Conservation (phyloP, 1,140 invertebrate genomes). For the Brachionus angularis region DNA sequence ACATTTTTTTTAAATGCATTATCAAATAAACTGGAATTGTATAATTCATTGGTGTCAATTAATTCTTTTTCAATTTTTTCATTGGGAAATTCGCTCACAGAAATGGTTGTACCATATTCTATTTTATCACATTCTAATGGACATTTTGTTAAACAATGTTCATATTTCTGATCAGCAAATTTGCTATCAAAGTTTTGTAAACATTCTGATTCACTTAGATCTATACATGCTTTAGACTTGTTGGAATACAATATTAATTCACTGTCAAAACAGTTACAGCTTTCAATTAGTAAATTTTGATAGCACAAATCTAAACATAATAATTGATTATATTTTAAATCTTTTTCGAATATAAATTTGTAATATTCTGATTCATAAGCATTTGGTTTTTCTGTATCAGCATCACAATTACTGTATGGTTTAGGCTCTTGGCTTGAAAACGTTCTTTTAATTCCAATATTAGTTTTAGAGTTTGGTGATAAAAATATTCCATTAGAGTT, state of each 20-base stretch:
- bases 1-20: background rate
- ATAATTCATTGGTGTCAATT: background rate
- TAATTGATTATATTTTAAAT: background rate
- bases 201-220: background rate
- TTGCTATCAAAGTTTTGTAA: background rate
- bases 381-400: background rate
- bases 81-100: background rate
- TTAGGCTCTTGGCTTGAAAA: background rate
- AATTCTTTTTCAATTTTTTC: background rate
- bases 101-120: background rate
- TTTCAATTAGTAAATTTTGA: slow-evolving; percentile 1
- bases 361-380: background rate
- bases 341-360: background rate
- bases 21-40: background rate
- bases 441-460: slow-evolving; percentile 6
- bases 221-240: background rate
- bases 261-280: background rate
- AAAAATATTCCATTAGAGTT: background rate
- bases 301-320: background rate
- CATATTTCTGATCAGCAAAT: background rate
- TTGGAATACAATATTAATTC: background rate
- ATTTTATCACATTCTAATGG: slow-evolving; percentile 10
- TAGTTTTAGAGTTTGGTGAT: background rate
- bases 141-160: background rate
- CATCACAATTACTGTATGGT: slow-evolving; percentile 15